These are phyloP conservation scores for Squalus acanthias DNA, from an alignment of 2,797 vertebrate species.

Conservation along the genomic window DNA sequence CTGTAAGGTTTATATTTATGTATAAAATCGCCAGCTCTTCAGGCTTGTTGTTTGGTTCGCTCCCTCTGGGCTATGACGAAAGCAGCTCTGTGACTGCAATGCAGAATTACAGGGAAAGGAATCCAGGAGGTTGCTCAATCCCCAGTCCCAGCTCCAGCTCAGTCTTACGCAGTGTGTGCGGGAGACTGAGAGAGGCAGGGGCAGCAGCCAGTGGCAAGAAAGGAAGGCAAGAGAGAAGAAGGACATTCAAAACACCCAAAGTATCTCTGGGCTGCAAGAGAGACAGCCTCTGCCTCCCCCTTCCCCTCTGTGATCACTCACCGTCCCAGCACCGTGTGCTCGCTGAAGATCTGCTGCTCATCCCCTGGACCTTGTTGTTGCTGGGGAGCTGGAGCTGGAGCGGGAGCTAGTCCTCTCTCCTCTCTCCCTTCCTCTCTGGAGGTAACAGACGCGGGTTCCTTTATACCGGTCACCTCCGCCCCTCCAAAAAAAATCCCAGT, in stretches of 20 bases:
- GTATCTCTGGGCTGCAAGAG: neutral
- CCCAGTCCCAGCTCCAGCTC: neutral
- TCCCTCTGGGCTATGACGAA: constrained; percentile 8
- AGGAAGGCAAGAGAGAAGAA: neutral
- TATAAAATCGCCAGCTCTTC: neutral
- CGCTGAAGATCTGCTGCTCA: neutral
- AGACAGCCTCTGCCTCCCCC: neutral
- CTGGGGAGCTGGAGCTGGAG: neutral
- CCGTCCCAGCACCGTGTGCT: neutral
- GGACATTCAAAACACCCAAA: neutral
- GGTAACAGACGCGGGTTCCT: neutral
- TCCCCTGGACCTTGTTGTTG: neutral
- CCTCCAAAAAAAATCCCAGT: neutral
- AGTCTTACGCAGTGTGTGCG: neutral
- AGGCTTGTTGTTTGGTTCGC: neutral
- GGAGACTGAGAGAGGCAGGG: neutral
- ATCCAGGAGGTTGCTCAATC: neutral
- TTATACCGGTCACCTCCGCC: neutral
- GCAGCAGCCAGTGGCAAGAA: neutral
- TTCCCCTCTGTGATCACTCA: neutral
- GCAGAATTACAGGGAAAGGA: neutral
- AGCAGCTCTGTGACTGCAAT: constrained; percentile 32
- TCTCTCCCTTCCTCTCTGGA: neutral
- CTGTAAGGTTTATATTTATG: neutral
- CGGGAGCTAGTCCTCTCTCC: neutral